Percentiles rank a stretch among this genome's conserved stretches.
These are phyloP conservation scores for Macrotrachela quadricornifera DNA, from an alignment of 1,140 invertebrate genomes.

Conservation along the genomic window DNA sequence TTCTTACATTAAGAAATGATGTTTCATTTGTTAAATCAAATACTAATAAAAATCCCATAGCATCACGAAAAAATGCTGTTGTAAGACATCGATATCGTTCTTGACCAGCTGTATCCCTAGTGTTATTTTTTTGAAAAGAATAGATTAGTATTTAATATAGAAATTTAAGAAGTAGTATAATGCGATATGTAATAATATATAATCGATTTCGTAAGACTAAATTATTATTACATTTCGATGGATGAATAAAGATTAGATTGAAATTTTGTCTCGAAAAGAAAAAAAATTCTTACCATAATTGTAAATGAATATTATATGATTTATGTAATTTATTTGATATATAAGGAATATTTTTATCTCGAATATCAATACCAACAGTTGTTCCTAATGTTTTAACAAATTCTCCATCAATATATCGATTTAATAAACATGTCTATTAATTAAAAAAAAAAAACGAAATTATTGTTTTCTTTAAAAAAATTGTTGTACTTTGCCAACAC, in stretches of 20 bases:
- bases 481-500: constrained; percentile 20
- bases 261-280: neutral
- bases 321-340: neutral
- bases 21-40: constrained; percentile 88
- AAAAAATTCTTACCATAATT: neutral
- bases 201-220: no score
- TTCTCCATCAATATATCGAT: constrained; percentile 78
- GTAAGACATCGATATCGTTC: no score
- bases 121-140: no score
- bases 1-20: constrained; percentile 74
- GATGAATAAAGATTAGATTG: no score
- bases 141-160: no score
- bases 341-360: constrained; percentile 75
- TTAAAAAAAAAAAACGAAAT: no score
- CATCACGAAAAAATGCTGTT: constrained; percentile 84
- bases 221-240: no score
- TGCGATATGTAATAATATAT: no score
- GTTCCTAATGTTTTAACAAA: constrained; percentile 80
- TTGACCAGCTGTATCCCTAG: no score
- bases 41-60: constrained; percentile 82
- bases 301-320: neutral
- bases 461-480: no score
- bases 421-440: constrained; percentile 34
- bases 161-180: no score
- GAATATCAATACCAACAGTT: constrained; percentile 88